Percentiles rank a stretch among this genome's conserved stretches.
phyloP scores from a whole-genome alignment of 2,113 vertebrate genomes.

The Neogale vison region DNA sequence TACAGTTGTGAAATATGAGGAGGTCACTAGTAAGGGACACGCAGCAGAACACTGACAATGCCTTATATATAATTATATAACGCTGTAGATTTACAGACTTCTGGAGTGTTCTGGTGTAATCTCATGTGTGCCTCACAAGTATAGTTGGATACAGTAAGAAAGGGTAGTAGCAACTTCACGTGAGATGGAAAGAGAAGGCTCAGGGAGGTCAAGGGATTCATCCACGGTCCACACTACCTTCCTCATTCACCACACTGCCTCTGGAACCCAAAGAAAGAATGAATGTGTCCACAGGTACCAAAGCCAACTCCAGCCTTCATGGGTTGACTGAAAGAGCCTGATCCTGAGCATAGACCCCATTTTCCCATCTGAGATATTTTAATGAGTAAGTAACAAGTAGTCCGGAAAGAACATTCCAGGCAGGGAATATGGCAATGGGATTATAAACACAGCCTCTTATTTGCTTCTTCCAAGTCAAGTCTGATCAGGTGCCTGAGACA shows the following conservation, averaged over 20 bases:
- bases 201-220: not conserved
- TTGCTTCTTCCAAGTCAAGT: not conserved
- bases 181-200: not conserved
- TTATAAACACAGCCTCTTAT: not conserved
- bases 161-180: not conserved
- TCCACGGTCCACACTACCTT: not conserved
- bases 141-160: not conserved
- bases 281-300: not conserved
- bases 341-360: not conserved
- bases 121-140: not conserved
- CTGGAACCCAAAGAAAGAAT: not conserved
- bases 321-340: not conserved
- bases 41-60: too few species aligned
- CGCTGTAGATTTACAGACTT: rapidly evolving
- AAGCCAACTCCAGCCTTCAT: not conserved
- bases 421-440: not conserved
- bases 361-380: not conserved
- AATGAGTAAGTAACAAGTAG: not conserved
- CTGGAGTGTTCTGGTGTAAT: rapidly evolving
- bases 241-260: not conserved
- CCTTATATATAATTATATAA: rapidly evolving
- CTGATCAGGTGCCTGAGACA: not conserved
- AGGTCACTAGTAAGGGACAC: not conserved
- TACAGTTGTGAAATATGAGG: not conserved
- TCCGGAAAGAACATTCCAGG: not conserved